Evolutionary conservation across 2,888 invertebrate species (phyloP), one percentile per base, ranked within the genome.

Genomic region (Nymphalis c-album): DNA sequence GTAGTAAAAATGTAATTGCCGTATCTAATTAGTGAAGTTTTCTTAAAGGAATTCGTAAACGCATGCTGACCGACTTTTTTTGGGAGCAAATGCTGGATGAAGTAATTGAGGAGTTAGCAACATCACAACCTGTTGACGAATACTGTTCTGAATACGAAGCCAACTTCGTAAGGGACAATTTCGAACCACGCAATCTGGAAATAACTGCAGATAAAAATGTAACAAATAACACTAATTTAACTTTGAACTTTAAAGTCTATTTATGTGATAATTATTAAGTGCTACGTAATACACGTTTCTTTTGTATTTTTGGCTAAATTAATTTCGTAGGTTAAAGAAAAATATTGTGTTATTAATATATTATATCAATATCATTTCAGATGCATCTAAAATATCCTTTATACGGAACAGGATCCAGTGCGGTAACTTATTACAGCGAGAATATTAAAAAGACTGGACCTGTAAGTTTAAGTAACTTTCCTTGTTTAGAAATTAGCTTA

Each of bases 31-130:
- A 51, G 20, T 51, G 13, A 22, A 31, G 7, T 31, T 48, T 51
- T 61, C 63, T 64, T 68, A 58, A 20, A 91, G 92, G 93, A 64
- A 82, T 90, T 61, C 88, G 93, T 17, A 89, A 84, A 72, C 81
- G 86, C 31, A 86, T 92, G 88, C 75, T 92, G 17, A 89, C 86
- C 0, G 87, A 92, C 71, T 91, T 91, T 76, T 91, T 89, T 75
- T 92, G 91, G 91, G 91, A 90, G 73, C 89, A 92, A 85, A 91
- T 91, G 90, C 74, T 92, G 50, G 88, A 88, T n/a, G 92, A 92
- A 79, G 88, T 90, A 1, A 85, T 92, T 1, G 87, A 89, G n/a
- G 92, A 92, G 71, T 59, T 92, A 55, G 84, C 82, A 3, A 85
- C 86, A 0, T 79, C 85, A 10, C 82, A 88, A 40, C 85, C 87